Base-by-base conservation (phyloP, 2,797 vertebrate genomes). In the Rhynchonycteris naso region DNA sequence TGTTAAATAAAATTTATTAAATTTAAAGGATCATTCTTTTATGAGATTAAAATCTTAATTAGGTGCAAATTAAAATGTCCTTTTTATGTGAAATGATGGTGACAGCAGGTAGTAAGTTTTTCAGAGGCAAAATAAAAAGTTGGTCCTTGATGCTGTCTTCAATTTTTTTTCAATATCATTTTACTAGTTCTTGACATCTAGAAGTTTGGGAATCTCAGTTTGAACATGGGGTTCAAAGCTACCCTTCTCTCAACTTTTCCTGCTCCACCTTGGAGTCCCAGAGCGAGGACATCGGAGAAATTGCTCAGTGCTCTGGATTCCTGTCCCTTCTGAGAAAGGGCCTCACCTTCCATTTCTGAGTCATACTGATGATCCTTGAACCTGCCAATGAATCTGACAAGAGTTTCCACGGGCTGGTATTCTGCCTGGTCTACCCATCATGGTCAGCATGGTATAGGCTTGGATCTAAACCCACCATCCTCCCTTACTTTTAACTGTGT, bases 1-100 rank as follows among this genome's bases (percentile, higher is more conserved):
- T 61, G 78, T 66, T n/a, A 87, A 89, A 84, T 28, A 5, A 83
- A 91, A 95, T 74, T 43, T 85, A 96, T 91, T 86, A 74, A 90
- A 91, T 68, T n/a, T 92, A 66, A 89, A 76, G 76, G 26, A 11
- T 68, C 59, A n/a, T 54, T 89, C 75, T 92, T 95, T 95, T 94
- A 47, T 86, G 85, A 90, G 91, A 90, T 74, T 92, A 88, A 96
- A 90, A 74, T 78, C 58, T 91, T 81, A 95, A 90, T 97, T 94
- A 59, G 56, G 4, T 66, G 5, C 59, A 21, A 72, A 68, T 91
- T 66, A 76, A 91, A 95, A 84, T 90, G 54, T 65, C 30, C 47
- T 56, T 95, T 94, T 61, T 87, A 76, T 72, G 71, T 65, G 19
- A 92, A 93, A 54, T 81, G 30, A 88, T 79, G 84, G 63, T 33